Percentiles rank a stretch among this genome's conserved stretches.
Evolutionary conservation across 2,888 invertebrate species (phyloP).

Genomic region (Cybosia mesomella): DNA sequence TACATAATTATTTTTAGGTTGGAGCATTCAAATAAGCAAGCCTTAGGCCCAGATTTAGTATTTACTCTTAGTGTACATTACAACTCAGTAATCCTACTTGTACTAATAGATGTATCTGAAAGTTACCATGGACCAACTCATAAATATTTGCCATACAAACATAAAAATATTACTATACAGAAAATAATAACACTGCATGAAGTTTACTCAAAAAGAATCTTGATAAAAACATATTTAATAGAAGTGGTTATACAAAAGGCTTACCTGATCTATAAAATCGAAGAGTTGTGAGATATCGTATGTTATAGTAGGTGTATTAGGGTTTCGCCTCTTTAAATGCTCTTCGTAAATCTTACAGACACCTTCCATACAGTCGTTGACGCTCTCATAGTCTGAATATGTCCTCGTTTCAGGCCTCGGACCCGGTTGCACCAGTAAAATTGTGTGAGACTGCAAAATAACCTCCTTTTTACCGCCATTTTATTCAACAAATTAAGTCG

Average conservation of each 20-base stretch:
- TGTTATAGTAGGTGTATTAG: slow-evolving; percentile 98
- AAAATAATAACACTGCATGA: background rate
- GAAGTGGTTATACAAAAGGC: slow-evolving; percentile 7
- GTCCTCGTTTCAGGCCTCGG: slow-evolving; percentile 97
- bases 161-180: too few species aligned
- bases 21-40: too few species aligned
- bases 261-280: slow-evolving; percentile 97
- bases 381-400: slow-evolving; percentile 99
- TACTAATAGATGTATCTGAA: too few species aligned
- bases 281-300: slow-evolving; percentile 99
- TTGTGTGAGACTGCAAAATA: slow-evolving; percentile 95
- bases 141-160: too few species aligned
- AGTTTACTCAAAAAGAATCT: background rate
- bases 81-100: too few species aligned
- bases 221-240: background rate
- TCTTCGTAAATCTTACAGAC: slow-evolving; percentile 99
- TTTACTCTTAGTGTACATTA: too few species aligned
- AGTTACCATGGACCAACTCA: too few species aligned
- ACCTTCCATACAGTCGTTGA: slow-evolving; percentile 99
- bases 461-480: slow-evolving; percentile 55
- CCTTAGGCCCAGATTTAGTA: too few species aligned
- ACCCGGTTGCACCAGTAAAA: slow-evolving; percentile 97
- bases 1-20: too few species aligned
- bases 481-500: slow-evolving; percentile 20
- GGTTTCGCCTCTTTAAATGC: slow-evolving; percentile 97